Evolutionary conservation across 2,113 vertebrate species (phyloP).

Genomic region (Fregetta grallaria): DNA sequence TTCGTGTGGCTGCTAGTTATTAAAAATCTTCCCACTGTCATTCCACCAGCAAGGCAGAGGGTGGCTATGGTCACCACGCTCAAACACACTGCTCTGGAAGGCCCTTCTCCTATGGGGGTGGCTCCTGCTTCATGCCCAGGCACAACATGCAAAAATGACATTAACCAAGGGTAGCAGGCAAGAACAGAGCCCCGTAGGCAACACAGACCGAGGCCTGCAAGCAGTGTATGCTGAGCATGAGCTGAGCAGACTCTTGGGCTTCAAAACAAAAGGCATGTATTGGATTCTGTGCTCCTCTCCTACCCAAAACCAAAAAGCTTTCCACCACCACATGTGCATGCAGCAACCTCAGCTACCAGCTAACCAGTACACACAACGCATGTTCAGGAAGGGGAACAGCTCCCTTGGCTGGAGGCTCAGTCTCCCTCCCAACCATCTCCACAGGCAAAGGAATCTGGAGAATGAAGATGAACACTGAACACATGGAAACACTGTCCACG

Average conservation of each 20-base stretch:
- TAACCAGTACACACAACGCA: neutral
- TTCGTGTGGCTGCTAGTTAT: neutral
- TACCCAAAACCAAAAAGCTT: neutral
- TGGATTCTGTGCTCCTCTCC: neutral
- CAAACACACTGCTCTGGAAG: neutral
- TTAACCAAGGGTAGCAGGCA: neutral
- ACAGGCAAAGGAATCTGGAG: neutral
- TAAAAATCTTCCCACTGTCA: neutral
- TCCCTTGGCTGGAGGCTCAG: neutral
- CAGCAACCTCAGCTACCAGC: neutral
- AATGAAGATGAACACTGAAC: neutral
- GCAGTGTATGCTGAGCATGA: neutral
- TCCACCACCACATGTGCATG: neutral
- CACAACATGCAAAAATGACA: neutral
- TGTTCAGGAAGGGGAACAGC: neutral
- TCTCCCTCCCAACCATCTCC: neutral
- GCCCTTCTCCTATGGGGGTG: neutral
- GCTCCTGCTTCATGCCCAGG: neutral
- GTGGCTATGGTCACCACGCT: neutral
- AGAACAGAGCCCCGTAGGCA: neutral
- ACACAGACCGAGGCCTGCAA: neutral
- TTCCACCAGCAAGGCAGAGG: neutral
- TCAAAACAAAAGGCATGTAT: neutral
- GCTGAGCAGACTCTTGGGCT: neutral
- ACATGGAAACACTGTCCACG: neutral